These are phyloP conservation scores for Linepithema humile DNA, from an alignment of 1,140 invertebrate genomes.

Conservation along the genomic window DNA sequence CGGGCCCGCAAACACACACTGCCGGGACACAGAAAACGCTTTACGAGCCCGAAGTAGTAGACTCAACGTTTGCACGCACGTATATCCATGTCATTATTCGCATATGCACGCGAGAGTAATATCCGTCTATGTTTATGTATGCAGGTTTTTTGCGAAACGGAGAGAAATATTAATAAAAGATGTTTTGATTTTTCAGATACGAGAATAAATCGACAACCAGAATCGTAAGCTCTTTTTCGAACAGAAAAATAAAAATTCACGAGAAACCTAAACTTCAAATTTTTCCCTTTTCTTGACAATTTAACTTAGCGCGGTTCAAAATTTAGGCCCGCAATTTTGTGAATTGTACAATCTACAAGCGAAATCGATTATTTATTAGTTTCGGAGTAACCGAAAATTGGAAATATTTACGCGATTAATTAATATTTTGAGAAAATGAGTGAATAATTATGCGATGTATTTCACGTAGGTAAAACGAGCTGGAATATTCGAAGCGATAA, in stretches of 20 bases:
- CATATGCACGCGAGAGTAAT: not conserved
- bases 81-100: not conserved
- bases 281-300: too few relatives aligned
- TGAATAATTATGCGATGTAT: not conserved
- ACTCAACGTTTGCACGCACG: not conserved
- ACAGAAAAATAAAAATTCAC: too few relatives aligned
- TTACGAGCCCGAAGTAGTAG: slow-evolving; percentile 7
- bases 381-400: not conserved
- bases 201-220: not conserved
- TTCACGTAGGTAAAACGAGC: not conserved
- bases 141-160: not conserved
- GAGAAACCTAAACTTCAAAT: too few relatives aligned
- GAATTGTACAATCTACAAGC: not conserved
- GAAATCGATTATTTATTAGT: not conserved
- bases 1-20: slow-evolving; percentile 3
- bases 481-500: not conserved
- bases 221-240: not conserved
- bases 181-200: not conserved
- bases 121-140: not conserved
- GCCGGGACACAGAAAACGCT: slow-evolving; percentile 21
- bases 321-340: not conserved
- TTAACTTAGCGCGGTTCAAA: too few relatives aligned
- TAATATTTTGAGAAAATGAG: not conserved
- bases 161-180: not conserved
- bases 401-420: not conserved